Conservation (phyloP, 2,113 vertebrate genomes). For the Rynchops niger region DNA sequence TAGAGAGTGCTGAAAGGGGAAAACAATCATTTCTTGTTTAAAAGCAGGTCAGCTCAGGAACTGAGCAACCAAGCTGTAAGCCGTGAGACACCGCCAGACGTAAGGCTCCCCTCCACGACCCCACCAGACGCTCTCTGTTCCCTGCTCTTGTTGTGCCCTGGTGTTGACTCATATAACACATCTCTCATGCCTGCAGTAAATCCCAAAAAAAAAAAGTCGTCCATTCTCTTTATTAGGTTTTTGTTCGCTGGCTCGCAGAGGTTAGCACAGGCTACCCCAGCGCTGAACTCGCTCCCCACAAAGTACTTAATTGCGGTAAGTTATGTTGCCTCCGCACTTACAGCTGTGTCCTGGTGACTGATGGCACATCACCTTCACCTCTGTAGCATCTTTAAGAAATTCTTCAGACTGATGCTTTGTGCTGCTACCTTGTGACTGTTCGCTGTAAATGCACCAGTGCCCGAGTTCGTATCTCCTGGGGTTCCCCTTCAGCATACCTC, state of each 20-base stretch:
- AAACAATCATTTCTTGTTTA: background rate
- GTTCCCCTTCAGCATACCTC: background rate
- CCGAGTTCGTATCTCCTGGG: accelerated
- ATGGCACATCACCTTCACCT: background rate
- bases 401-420: background rate
- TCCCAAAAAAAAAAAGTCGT: background rate
- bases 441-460: background rate
- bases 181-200: background rate
- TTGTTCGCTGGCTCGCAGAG: background rate
- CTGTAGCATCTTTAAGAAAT: background rate
- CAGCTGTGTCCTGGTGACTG: background rate
- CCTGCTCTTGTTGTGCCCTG: background rate
- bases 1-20: background rate
- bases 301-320: background rate
- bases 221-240: background rate
- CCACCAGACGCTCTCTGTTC: background rate
- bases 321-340: background rate
- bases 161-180: background rate
- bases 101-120: background rate
- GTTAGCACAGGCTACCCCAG: background rate
- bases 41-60: background rate
- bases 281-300: background rate
- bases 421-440: conserved; percentile 29
- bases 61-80: background rate
- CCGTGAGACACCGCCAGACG: background rate